Evolutionary conservation across 2,113 vertebrate species (phyloP), one percentile per base, ranked within the genome.

Genomic region (Lophius piscatorius): DNA sequence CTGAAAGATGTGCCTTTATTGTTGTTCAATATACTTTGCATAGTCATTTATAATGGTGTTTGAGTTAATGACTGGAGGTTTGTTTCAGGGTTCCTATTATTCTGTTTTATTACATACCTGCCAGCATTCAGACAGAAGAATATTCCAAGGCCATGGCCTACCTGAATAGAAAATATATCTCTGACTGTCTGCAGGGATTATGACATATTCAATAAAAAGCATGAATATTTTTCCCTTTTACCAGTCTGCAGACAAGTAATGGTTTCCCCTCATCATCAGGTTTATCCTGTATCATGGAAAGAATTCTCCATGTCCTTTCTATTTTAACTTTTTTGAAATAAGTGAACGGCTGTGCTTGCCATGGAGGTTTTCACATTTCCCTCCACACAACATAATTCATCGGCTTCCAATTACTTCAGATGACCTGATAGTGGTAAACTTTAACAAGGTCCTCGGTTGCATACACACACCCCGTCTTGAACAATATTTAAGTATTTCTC

Each of bases 191-290:
- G 14, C 17, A 22, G 26, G 41, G 12, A 44, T 49, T 28, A 44
- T 54, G 12, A 55, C 54, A 47, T 9, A 41, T 51, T 24, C 18
- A 52, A 48, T 59, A 6, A 33, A 60, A 55, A 31, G 9, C n/a
- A n/a, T n/a, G n/a, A n/a, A n/a, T n/a, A n/a, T n/a, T n/a, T n/a
- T n/a, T n/a, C n/a, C n/a, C n/a, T n/a, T n/a, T n/a, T n/a, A n/a
- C n/a, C n/a, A n/a, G n/a, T n/a, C n/a, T n/a, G n/a, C n/a, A n/a
- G n/a, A n/a, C n/a, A n/a, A n/a, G n/a, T n/a, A n/a, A n/a, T n/a
- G n/a, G n/a, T n/a, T n/a, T n/a, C n/a, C n/a, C n/a, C n/a, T n/a
- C n/a, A n/a, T n/a, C n/a, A n/a, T n/a, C n/a, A n/a, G n/a, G n/a
- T n/a, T n/a, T n/a, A n/a, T n/a, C n/a, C n/a, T n/a, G n/a, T n/a